Conservation (phyloP, 2,888 invertebrate genomes). For the Latheticus oryzae region DNA sequence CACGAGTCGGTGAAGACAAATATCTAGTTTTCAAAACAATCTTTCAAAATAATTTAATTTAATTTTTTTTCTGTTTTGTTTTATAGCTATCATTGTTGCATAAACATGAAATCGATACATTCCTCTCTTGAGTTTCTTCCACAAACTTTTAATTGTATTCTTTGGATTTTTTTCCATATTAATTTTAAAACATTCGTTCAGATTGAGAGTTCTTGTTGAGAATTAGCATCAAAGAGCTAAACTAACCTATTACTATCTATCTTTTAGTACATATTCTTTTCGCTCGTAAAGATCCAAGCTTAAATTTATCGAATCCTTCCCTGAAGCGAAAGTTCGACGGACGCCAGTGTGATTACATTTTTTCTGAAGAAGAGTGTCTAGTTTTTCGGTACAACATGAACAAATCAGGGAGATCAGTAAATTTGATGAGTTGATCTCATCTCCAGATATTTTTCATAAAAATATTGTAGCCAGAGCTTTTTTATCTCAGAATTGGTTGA, state of each 20-base stretch:
- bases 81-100: constrained; percentile 20
- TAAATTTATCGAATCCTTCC: constrained; percentile 21
- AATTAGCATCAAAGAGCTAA: constrained; percentile 3
- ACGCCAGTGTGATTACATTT: constrained; percentile 17
- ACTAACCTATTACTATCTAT: no score
- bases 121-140: constrained; percentile 3
- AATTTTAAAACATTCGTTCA: no score
- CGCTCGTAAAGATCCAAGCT: constrained; percentile 4
- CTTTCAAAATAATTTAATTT: constrained; percentile 11
- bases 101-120: constrained; percentile 21
- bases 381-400: no score
- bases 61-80: constrained; percentile 23
- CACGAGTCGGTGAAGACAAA: constrained; percentile 19
- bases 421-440: constrained; percentile 16
- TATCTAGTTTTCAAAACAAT: background rate
- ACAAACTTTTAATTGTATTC: constrained; percentile 12
- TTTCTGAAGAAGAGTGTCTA: constrained; percentile 8
- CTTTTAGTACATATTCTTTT: background rate
- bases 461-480: constrained; percentile 7
- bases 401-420: constrained; percentile 9
- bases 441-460: background rate
- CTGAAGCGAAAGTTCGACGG: background rate
- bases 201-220: no score
- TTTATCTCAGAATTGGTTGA: constrained; percentile 11
- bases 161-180: no score